A percentile compares a stretch with the other conserved stretches of the same genome.
Conservation (phyloP, 2,888 invertebrate genomes). For the Microchrysa polita region DNA sequence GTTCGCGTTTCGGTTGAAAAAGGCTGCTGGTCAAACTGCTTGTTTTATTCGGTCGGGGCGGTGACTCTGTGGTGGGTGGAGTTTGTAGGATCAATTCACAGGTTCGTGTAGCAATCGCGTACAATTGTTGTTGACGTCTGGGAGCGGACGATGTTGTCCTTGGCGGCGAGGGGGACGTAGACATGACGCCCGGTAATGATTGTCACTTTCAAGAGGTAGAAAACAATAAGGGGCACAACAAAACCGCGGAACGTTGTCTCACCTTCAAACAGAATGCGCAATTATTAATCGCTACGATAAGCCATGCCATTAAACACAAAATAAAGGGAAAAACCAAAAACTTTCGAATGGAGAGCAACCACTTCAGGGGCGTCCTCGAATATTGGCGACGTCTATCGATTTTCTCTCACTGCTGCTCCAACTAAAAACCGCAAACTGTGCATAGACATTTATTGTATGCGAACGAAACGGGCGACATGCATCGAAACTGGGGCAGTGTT, state of each 20-base stretch:
- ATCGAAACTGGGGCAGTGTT: slow-evolving; percentile 20
- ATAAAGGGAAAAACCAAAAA: slow-evolving; percentile 10
- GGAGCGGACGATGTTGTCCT: slow-evolving; percentile 3
- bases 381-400: slow-evolving; percentile 38
- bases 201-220: background rate
- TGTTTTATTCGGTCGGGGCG: background rate
- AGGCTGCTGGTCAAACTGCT: background rate
- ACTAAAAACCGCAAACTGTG: slow-evolving; percentile 12
- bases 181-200: background rate
- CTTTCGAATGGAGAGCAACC: slow-evolving; percentile 2
- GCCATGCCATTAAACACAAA: slow-evolving; percentile 37
- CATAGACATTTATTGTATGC: background rate
- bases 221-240: background rate
- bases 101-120: slow-evolving; percentile 22
- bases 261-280: background rate
- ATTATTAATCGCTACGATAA: slow-evolving; percentile 18
- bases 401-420: slow-evolving; percentile 15
- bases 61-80: background rate
- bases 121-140: slow-evolving; percentile 6
- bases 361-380: slow-evolving; percentile 25
- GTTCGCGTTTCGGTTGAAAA: slow-evolving; percentile 25
- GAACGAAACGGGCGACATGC: slow-evolving; percentile 37
- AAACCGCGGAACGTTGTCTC: background rate
- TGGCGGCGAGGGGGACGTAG: background rate
- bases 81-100: slow-evolving; percentile 32